A percentile compares a stretch with the other conserved stretches of the same genome.
phyloP scores from a whole-genome alignment of 2,797 vertebrate genomes.

The Chromobotia macracanthus region DNA sequence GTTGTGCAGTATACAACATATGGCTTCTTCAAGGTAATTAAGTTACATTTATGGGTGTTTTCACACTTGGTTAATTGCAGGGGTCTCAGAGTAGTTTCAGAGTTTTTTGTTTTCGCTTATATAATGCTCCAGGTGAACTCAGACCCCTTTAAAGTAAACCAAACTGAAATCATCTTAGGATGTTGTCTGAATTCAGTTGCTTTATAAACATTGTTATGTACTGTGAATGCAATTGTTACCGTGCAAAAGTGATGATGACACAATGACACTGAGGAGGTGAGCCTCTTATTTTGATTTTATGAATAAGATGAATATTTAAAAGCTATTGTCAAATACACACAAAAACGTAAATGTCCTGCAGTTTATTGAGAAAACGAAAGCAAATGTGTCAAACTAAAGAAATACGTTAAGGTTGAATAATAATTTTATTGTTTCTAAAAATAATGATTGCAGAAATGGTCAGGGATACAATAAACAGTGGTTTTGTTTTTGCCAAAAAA shows the following conservation, averaged over 20 bases:
- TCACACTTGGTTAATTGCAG: neutral
- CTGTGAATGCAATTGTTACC: neutral
- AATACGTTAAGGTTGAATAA: neutral
- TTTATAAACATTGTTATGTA: neutral
- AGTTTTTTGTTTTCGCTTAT: neutral
- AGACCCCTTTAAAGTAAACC: neutral
- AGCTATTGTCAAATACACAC: neutral
- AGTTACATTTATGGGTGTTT: constrained; percentile 8
- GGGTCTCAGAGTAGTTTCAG: neutral
- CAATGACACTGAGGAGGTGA: neutral
- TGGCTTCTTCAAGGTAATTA: neutral
- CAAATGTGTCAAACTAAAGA: neutral
- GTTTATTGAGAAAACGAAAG: neutral
- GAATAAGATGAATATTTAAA: too few relatives aligned
- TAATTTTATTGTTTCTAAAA: neutral
- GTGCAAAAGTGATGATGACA: neutral
- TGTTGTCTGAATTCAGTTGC: neutral
- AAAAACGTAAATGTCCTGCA: neutral
- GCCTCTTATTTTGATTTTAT: neutral
- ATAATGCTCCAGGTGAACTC: neutral
- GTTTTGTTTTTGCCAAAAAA: too few relatives aligned
- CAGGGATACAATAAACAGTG: neutral
- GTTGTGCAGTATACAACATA: neutral
- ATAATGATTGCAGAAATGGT: neutral
- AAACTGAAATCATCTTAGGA: neutral